A percentile compares a stretch with the other conserved stretches of the same genome.
These are phyloP conservation scores for Diorhabda sublineata DNA, from an alignment of 1,140 invertebrate genomes.

Conservation along the genomic window DNA sequence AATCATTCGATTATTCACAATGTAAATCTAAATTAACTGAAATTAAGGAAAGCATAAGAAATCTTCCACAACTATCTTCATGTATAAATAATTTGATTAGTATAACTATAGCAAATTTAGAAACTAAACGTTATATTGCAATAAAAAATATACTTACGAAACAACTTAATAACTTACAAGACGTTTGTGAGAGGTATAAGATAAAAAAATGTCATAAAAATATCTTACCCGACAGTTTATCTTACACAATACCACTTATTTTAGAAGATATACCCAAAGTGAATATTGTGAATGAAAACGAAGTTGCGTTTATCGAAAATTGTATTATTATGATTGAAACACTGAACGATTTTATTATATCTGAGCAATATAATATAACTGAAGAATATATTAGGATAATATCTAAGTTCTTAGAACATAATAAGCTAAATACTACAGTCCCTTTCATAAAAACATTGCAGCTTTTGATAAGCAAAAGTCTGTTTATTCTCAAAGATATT, in stretches of 20 bases:
- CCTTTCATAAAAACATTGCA: conserved; percentile 10
- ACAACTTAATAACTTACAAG: neutral
- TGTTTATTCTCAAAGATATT: conserved; percentile 26
- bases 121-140: too few species aligned
- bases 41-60: neutral
- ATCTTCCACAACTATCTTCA: too few species aligned
- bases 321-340: conserved; percentile 2
- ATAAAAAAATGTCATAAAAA: conserved; percentile 19
- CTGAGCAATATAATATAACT: conserved; percentile 4
- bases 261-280: conserved; percentile 12
- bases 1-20: neutral
- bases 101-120: too few species aligned
- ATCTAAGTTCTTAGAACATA: conserved; percentile 17
- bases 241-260: conserved; percentile 21
- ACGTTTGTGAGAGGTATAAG: neutral
- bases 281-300: conserved; percentile 1
- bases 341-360: conserved; percentile 14
- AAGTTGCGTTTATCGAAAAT: neutral
- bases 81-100: too few species aligned
- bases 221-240: conserved; percentile 19
- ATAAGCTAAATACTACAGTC: neutral
- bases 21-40: neutral
- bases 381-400: conserved; percentile 10
- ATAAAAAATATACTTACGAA: too few species aligned
- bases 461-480: conserved; percentile 18